A percentile compares a stretch with the other conserved stretches of the same genome.
Evolutionary conservation across 2,888 invertebrate genomes (phyloP).

Genomic region (Electrophaes corylata): DNA sequence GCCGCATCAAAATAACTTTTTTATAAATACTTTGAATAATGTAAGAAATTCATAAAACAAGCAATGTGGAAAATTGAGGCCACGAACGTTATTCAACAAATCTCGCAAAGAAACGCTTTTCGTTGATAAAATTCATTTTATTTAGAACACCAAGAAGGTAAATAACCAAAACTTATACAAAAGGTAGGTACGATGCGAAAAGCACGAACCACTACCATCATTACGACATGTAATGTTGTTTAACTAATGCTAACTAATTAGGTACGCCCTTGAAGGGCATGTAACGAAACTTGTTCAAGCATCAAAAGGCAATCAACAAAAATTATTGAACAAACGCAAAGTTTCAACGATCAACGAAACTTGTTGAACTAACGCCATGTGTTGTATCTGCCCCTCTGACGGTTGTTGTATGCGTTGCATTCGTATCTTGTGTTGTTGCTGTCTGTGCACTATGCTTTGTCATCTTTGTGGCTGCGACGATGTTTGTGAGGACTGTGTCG

Average conservation of each 20-base stretch:
- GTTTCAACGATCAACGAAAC: not conserved
- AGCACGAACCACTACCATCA: too few relatives aligned
- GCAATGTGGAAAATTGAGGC: not conserved
- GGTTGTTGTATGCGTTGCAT: constrained; percentile 48
- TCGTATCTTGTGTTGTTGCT: constrained; percentile 45
- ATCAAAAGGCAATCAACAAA: not conserved
- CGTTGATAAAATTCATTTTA: not conserved
- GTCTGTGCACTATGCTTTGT: constrained; percentile 43
- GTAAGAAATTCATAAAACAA: not conserved
- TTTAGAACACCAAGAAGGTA: too few relatives aligned
- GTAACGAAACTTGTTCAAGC: not conserved
- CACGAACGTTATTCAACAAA: not conserved
- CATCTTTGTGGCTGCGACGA: constrained; percentile 49
- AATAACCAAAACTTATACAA: too few relatives aligned
- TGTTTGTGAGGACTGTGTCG: constrained; percentile 37
- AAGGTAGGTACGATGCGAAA: too few relatives aligned
- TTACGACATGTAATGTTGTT: too few relatives aligned
- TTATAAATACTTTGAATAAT: too few relatives aligned
- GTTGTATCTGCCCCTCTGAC: constrained; percentile 44
- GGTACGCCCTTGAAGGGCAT: too few relatives aligned
- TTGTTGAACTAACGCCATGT: constrained; percentile 42
- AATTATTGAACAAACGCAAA: not conserved
- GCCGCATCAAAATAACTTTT: too few relatives aligned
- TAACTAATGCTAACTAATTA: too few relatives aligned
- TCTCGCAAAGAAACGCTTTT: not conserved